A percentile compares a stretch with the other conserved stretches of the same genome.
Conservation (phyloP, 2,888 invertebrate genomes). For the Pristionchus japonicus region DNA sequence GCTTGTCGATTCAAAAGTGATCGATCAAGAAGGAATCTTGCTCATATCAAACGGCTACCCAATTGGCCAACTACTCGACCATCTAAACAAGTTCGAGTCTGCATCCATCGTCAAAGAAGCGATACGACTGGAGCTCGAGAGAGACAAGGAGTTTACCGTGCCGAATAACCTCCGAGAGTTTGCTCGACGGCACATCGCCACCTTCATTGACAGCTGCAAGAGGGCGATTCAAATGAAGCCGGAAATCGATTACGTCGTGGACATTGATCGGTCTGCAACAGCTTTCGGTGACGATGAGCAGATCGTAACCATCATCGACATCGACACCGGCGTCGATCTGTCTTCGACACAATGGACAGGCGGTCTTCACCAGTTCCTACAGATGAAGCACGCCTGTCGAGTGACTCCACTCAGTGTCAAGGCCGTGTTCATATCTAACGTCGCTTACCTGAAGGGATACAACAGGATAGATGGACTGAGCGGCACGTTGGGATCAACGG, state of each 20-base stretch:
- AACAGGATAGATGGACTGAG: constrained; percentile 75
- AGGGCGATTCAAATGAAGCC: not conserved
- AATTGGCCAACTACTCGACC: not conserved
- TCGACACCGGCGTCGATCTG: constrained; percentile 75
- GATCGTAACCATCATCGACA: constrained; percentile 50
- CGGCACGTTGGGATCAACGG: constrained; percentile 75
- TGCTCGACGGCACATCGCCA: not conserved
- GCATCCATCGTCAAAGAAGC: not conserved
- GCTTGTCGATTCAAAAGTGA: not conserved
- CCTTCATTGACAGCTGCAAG: not conserved
- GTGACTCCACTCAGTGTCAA: constrained; percentile 74
- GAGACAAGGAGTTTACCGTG: not conserved
- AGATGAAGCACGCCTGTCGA: constrained; percentile 75
- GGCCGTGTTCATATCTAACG: constrained; percentile 76
- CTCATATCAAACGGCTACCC: no score
- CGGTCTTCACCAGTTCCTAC: constrained; percentile 67
- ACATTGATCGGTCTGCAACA: constrained; percentile 38
- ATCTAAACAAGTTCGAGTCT: not conserved
- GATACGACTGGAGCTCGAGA: not conserved
- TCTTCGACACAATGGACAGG: constrained; percentile 75
- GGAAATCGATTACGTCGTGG: constrained; percentile 51
- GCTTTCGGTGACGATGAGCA: no score
- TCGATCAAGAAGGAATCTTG: not conserved
- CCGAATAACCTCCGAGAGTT: not conserved
- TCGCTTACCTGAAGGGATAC: constrained; percentile 60